These are phyloP conservation scores for Mya arenaria DNA, from an alignment of 1,140 invertebrate species.

Conservation along the genomic window DNA sequence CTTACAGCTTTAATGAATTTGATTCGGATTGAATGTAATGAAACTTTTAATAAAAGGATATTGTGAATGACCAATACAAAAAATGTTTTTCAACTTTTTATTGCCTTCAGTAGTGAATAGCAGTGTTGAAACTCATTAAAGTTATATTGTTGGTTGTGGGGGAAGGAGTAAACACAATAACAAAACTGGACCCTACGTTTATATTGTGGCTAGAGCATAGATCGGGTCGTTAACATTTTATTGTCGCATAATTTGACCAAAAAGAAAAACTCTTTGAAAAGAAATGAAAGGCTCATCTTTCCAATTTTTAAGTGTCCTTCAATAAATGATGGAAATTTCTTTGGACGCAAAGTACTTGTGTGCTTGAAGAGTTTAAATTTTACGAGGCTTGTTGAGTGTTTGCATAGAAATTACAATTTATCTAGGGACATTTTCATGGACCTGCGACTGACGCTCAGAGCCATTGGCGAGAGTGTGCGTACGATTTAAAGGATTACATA, in stretches of 20 bases:
- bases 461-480: background rate
- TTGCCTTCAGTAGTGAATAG: no score
- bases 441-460: background rate
- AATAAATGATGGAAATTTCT: conserved; percentile 3
- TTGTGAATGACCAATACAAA: no score
- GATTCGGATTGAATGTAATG: no score
- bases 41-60: no score
- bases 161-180: no score
- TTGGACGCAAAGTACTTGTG: background rate
- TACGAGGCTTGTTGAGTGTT: conserved; percentile 19
- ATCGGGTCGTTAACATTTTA: conserved; percentile 21
- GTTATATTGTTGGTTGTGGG: no score
- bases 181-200: no score
- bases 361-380: background rate
- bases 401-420: conserved; percentile 27
- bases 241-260: conserved; percentile 15
- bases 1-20: no score
- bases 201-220: no score
- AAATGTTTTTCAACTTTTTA: no score
- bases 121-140: no score
- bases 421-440: background rate
- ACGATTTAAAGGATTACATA: conserved; percentile 35
- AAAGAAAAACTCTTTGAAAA: background rate
- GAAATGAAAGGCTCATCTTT: conserved; percentile 22
- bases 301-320: conserved; percentile 16